Evolutionary conservation across 2,113 vertebrate genomes (phyloP).

Genomic region (Struthidea cinerea): DNA sequence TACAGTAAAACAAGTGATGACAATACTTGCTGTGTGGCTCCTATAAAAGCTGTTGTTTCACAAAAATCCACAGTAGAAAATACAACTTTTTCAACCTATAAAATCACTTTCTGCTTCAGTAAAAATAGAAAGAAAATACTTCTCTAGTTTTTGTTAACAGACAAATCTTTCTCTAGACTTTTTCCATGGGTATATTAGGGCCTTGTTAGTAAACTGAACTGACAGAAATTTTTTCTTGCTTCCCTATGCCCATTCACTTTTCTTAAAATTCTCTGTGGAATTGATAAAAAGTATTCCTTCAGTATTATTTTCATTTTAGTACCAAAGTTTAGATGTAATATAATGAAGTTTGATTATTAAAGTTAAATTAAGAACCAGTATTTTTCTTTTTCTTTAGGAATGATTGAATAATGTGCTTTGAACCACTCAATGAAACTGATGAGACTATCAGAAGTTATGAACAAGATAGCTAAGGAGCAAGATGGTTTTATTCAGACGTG

Average conservation of each 20-base stretch:
- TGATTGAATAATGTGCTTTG: not conserved
- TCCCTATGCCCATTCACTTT: accelerated
- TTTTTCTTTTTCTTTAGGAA: not conserved
- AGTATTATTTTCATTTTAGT: not conserved
- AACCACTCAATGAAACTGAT: not conserved
- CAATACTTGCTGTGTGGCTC: not conserved
- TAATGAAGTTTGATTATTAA: not conserved
- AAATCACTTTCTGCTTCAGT: not conserved
- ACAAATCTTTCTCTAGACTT: not conserved
- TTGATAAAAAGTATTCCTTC: not conserved
- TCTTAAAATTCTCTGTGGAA: not conserved
- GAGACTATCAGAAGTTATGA: not conserved
- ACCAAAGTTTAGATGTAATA: not conserved
- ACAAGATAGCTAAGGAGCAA: not conserved
- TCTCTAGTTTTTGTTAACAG: not conserved
- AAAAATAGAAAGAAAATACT: not conserved
- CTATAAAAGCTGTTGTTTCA: not conserved
- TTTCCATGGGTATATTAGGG: not conserved
- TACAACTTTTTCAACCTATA: accelerated
- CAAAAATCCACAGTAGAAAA: not conserved
- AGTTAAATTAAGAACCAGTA: not conserved
- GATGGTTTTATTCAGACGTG: not conserved
- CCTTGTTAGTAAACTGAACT: not conserved
- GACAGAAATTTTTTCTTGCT: not conserved
- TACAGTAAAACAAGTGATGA: not conserved